Conservation (phyloP, 2,888 invertebrate genomes). For the Plagodis dolabraria region DNA sequence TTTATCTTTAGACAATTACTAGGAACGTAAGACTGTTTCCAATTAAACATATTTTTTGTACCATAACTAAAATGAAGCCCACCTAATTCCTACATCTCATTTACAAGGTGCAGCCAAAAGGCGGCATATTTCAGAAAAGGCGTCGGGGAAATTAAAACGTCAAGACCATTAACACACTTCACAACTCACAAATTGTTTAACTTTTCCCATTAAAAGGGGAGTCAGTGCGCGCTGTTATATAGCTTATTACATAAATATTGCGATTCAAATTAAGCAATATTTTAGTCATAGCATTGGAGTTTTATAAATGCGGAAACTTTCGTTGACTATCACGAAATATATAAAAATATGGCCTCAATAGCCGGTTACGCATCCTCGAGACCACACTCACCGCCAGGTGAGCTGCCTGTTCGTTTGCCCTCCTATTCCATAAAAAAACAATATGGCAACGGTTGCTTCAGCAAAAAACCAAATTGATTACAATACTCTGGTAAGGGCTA, state of each 20-base stretch:
- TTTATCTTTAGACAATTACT: no score
- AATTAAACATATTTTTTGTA: neutral
- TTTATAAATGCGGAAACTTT: neutral
- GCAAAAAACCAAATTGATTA: no score
- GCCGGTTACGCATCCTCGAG: no score
- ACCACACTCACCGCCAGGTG: no score
- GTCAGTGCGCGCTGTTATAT: constrained; percentile 42
- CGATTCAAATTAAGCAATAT: constrained; percentile 25
- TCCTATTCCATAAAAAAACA: no score
- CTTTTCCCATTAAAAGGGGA: constrained; percentile 65
- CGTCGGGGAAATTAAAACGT: constrained; percentile 65
- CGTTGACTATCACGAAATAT: no score
- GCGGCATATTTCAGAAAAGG: constrained; percentile 35
- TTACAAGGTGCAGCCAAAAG: constrained; percentile 24
- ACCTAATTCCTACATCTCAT: neutral
- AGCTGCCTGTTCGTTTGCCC: no score
- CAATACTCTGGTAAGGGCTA: no score
- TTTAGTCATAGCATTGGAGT: constrained; percentile 15
- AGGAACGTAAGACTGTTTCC: no score
- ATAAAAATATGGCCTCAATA: no score
- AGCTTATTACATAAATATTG: constrained; percentile 50
- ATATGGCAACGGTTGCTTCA: neutral
- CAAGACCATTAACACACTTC: constrained; percentile 66
- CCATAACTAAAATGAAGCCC: constrained; percentile 7
- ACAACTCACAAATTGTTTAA: constrained; percentile 65